phyloP scores from a whole-genome alignment of 2,888 invertebrate species.

The Cylindroiulus punctatus region DNA sequence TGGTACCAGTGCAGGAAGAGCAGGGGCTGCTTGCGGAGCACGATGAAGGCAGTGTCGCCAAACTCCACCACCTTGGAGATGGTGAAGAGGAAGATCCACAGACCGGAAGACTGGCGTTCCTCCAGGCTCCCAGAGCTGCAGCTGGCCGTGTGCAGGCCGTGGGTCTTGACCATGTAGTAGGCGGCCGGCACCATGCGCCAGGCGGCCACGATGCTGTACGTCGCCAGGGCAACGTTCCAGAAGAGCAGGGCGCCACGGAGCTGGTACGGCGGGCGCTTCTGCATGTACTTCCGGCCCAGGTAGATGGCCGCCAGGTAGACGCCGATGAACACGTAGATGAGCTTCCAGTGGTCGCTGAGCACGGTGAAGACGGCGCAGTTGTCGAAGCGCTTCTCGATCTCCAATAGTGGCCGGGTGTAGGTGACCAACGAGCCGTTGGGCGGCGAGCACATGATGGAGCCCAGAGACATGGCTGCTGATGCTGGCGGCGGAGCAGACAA shows the following conservation, averaged over 20 bases:
- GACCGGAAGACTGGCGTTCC: neutral
- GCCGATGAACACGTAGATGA: neutral
- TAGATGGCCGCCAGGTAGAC: neutral
- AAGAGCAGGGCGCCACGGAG: neutral
- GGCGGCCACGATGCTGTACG: neutral
- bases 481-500: too few relatives aligned
- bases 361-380: neutral
- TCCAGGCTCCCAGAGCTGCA: neutral
- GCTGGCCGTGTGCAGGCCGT: neutral
- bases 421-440: neutral
- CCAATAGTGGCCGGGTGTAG: conserved; percentile 12
- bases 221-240: neutral
- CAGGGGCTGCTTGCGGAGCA: neutral
- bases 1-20: neutral
- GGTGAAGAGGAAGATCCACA: neutral
- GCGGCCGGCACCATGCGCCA: neutral
- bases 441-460: neutral
- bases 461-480: too few relatives aligned
- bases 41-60: neutral
- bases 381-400: conserved; percentile 10
- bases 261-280: neutral
- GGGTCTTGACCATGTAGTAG: neutral
- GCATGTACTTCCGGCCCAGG: neutral
- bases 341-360: neutral
- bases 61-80: neutral